Base-by-base conservation (phyloP, 2,797 vertebrate genomes). In the Cryptoblepharus egeriae region DNA sequence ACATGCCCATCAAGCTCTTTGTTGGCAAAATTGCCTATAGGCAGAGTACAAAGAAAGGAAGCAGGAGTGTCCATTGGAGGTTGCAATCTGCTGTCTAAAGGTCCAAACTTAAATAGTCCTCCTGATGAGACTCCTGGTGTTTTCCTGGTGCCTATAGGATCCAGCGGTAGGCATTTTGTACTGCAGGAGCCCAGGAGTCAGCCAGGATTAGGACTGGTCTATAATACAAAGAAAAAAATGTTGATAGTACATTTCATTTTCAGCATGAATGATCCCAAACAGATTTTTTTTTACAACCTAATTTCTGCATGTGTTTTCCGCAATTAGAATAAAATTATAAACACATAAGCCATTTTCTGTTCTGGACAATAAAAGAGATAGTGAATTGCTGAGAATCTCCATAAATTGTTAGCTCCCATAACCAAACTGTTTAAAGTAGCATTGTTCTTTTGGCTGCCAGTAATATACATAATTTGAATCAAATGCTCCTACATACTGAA, bases 281-380 rank as follows among this genome's bases (percentile, higher is more conserved):
- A 37, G 32, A 61, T 28, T 61, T 61, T 35, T n/a, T 13, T 75
- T 26, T 35, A 61, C 39, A 42, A 1, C 13, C 35, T 61, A 61
- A 42, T 42, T 75, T 42, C 8, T 75, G 35, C 26, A 61, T 32
- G 58, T 75, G 26, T 75, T 61, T 75, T 16, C 77, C 5, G 26
- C 52, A n/a, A 70, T 4, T 79, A 67, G 55, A 68, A 35, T 78
- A 8, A 78, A 78, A 18, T 68, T 57, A 68, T 68, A 64, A 65
- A 32, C 13, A 65, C n/a, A n/a, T 37, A 68, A 37, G 30, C 13
- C 18, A 37, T 65, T 32, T 67, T 68, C 70, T 52, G 70, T 30
- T 16, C 30, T 16, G 16, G 18, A 30, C n/a, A 72, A 55, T 64
- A 32, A 35, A 70, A 70, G 35, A 69, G 24, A 70, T 28, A 26